Percentiles rank a stretch among this genome's conserved stretches.
These are phyloP conservation scores for Poeciliopsis turrubarensis DNA, from an alignment of 2,113 vertebrate genomes.

Conservation along the genomic window DNA sequence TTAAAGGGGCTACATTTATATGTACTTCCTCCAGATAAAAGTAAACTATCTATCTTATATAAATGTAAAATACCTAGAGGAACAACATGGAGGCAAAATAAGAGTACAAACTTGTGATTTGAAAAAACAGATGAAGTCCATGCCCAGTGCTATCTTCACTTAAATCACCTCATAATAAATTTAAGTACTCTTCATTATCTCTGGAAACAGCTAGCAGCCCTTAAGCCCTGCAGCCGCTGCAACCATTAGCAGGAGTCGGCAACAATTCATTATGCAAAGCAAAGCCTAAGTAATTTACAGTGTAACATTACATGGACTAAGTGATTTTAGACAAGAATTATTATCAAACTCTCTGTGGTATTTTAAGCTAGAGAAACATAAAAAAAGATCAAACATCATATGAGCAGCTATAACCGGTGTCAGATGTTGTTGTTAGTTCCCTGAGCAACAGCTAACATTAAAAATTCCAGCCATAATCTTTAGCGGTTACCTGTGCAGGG, in stretches of 20 bases:
- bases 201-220: constrained; percentile 30
- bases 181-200: constrained; percentile 13
- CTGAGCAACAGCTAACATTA: not conserved
- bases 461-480: no score
- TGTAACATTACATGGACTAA: constrained; percentile 34
- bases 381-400: not conserved
- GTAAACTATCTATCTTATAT: not conserved
- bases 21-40: constrained; percentile 1
- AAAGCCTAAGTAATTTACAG: constrained; percentile 30
- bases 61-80: not conserved
- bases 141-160: not conserved
- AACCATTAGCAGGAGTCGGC: constrained; percentile 37
- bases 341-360: constrained; percentile 30
- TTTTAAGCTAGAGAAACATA: constrained; percentile 13
- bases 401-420: constrained; percentile 4
- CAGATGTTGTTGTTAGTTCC: not conserved
- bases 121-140: not conserved
- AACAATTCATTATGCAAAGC: constrained; percentile 47
- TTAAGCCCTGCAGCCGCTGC: constrained; percentile 20
- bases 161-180: constrained; percentile 35
- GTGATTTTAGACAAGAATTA: constrained; percentile 28
- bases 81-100: not conserved
- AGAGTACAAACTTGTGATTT: not conserved
- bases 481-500: not conserved
- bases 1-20: not conserved